Evolutionary conservation across 2,797 vertebrate species (phyloP).

Genomic region (Cichlasoma orientale): DNA sequence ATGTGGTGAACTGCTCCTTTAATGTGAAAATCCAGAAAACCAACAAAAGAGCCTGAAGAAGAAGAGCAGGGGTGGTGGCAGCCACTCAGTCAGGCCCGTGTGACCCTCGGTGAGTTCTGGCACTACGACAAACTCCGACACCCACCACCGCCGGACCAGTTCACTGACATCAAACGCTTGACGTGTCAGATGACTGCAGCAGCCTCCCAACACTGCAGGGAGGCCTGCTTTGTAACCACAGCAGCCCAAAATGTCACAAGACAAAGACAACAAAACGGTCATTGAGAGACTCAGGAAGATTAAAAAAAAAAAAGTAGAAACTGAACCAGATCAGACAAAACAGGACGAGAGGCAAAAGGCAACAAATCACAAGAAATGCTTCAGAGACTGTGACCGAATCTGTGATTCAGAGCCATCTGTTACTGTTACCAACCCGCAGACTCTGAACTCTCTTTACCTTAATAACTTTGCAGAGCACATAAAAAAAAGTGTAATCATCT

Average conservation of each 20-base stretch:
- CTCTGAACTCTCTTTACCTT: neutral
- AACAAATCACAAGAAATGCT: neutral
- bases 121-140: neutral
- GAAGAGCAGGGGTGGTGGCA: neutral
- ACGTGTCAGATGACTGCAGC: constrained; percentile 44
- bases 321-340: neutral
- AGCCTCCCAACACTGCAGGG: neutral
- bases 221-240: neutral
- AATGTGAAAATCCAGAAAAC: neutral
- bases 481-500: neutral
- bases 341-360: neutral
- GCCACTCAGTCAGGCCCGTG: neutral
- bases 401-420: neutral
- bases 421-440: no score
- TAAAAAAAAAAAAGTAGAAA: neutral
- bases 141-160: neutral
- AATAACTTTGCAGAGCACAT: neutral
- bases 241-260: neutral
- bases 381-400: neutral
- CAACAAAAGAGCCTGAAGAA: neutral
- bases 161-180: neutral
- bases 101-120: constrained; percentile 1
- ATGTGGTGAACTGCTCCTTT: neutral
- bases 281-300: neutral
- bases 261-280: neutral